Base-by-base conservation (phyloP, 2,797 vertebrate genomes). In the Typhlichthys eigenmanni region DNA sequence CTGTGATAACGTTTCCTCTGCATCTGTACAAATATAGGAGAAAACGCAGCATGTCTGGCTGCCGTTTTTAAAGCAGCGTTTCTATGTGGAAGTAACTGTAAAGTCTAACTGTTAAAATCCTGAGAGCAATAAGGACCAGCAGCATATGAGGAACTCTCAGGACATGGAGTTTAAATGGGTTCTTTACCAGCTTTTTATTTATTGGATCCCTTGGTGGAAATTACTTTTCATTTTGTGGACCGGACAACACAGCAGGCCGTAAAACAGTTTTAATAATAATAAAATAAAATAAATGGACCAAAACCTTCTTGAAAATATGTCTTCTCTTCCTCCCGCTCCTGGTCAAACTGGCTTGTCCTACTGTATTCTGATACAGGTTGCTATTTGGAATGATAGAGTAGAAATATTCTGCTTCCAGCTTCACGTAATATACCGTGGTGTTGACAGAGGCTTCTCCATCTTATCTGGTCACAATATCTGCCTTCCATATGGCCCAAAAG, bases 381-480 rank as follows among this genome's bases (percentile, higher is more conserved):
- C 87, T 92, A 92, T 92, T 92, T 93, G 88, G 83, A 82, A 68
- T 78, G 85, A 76, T 68, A 84, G 79, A 87, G 77, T 82, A 74
- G 80, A 88, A 85, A 91, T 89, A 89, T 90, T 88, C 78, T 86
- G 83, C 89, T 86, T 85, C 81, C 87, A 87, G 83, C 84, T 81
- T 71, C 67, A 56, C 78, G 84, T 91, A 92, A 93, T 94, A 94
- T 91, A 80, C 85, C 55, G 65, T 72, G 79, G 91, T 79, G 93
- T 84, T 93, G 93, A 94, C 90, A 92, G 92, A 91, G 84, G 87
- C 92, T 92, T 90, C 89, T 91, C 85, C 89, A 90, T 92, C 88
- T 91, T 92, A 93, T 94, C 93, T 92, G 82, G 81, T 91, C 89
- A 91, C 88, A 90, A 91, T 93, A 93, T 93, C 90, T 86, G 82